Conservation (phyloP, 1,140 invertebrate species). For the Megalopta genalis region DNA sequence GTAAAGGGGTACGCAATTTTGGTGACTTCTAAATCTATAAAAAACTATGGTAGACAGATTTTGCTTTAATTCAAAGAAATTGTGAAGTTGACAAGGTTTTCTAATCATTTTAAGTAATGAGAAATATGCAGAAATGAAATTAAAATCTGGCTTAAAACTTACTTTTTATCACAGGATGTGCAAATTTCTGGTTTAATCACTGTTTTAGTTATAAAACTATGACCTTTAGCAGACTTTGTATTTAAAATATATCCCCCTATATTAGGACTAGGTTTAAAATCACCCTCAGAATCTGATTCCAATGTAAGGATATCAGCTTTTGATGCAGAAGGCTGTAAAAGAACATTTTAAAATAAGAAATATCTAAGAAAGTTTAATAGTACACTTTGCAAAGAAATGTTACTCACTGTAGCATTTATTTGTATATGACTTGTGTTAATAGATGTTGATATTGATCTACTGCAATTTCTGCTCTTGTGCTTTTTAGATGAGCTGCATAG, state of each 20-base stretch:
- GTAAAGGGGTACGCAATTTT: no score
- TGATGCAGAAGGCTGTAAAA: constrained; percentile 77
- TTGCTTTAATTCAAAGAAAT: no score
- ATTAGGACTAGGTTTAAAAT: constrained; percentile 78
- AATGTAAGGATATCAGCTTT: constrained; percentile 74
- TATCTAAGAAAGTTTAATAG: not conserved
- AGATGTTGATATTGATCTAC: constrained; percentile 60
- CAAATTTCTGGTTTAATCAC: constrained; percentile 92
- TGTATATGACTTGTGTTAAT: constrained; percentile 65
- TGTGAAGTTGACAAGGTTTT: no score
- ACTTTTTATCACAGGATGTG: constrained; percentile 90
- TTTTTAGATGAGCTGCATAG: constrained; percentile 65
- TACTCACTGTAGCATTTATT: constrained; percentile 62
- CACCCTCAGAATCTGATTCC: constrained; percentile 75
- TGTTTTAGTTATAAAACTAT: constrained; percentile 90
- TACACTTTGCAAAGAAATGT: not conserved
- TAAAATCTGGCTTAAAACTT: constrained; percentile 27
- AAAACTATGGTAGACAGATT: no score
- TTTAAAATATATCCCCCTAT: constrained; percentile 77
- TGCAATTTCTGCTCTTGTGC: constrained; percentile 70
- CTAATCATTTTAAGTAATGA: no score
- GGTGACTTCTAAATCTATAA: no score
- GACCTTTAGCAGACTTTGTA: constrained; percentile 79
- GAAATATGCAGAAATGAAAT: no score
- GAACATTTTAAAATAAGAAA: constrained; percentile 27